Conservation (phyloP, 2,113 vertebrate species). For the Anseranas semipalmata region DNA sequence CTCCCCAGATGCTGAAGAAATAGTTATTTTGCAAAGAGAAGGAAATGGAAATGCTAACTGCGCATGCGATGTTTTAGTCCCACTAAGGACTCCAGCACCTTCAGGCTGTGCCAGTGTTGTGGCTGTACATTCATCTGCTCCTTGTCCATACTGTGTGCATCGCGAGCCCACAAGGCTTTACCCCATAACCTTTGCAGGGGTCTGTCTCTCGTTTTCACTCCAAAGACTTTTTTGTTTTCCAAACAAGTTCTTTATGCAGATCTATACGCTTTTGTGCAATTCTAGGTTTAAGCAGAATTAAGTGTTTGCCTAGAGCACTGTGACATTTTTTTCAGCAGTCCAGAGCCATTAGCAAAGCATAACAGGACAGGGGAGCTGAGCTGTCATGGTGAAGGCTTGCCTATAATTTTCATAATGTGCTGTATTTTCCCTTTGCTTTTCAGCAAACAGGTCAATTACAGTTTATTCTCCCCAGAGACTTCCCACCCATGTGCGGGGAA, state of each 20-base stretch:
- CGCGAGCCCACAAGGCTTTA: not conserved
- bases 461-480: not conserved
- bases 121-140: not conserved
- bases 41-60: not conserved
- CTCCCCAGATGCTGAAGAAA: not conserved
- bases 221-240: not conserved
- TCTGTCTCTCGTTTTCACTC: not conserved
- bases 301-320: not conserved
- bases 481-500: not conserved
- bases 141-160: not conserved
- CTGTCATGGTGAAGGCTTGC: slow-evolving; percentile 46
- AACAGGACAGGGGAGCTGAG: not conserved
- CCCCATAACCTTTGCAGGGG: not conserved
- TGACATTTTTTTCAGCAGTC: not conserved
- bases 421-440: slow-evolving; percentile 21
- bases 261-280: not conserved
- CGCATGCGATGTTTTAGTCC: not conserved
- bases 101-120: not conserved
- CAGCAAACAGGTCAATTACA: slow-evolving; percentile 34
- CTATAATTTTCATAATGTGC: slow-evolving; percentile 59
- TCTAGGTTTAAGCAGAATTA: not conserved
- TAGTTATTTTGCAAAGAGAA: not conserved
- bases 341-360: not conserved
- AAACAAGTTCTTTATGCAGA: not conserved
- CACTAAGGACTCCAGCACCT: not conserved